Evolutionary conservation across 2,888 invertebrate species (phyloP), one percentile per base, ranked within the genome.

Genomic region (Archips xylosteana): DNA sequence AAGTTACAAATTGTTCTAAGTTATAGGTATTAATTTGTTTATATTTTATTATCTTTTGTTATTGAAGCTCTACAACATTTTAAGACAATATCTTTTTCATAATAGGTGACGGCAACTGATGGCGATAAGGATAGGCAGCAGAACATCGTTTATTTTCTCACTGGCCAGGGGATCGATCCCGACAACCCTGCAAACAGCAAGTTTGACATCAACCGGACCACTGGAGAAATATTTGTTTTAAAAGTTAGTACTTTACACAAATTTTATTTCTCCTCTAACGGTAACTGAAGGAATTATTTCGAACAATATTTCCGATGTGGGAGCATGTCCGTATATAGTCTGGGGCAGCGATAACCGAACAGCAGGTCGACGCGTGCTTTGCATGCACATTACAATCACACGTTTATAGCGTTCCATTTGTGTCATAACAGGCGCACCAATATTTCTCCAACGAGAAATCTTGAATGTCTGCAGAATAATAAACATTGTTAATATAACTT

Each of bases 161-260:
- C 98, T 49, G 99, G 98, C 13, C 99, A 99, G 89, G 99, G 99
- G 76, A 98, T 98, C 83, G 98, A 98, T 95, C 97, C 98, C 42
- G 98, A 98, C 91, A 98, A 98, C 95, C 98, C 98, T 65, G 97
- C 97, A 77, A 98, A 98, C 89, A 98, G 98, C 94, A 98, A 98
- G 95, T 99, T 99, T 88, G 98, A 98, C 90, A 99, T 99, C 83
- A 98, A 99, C 94, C 96, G 98, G 76, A 98, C 98, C 39, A 97
- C 98, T 1, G 99, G 99, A 76, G 98, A 98, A 93, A 99, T 99
- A 92, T 99, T 97, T 90, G 98, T 99, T 15, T 95, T 98, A 47
- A 98, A 98, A 97, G 98, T 98, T 94, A 95, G 95, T 91, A 77
- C 59, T 47, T 62, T 47, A 0, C 62, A 59, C 32, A 34, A 36